Evolutionary conservation across 2,888 invertebrate species (phyloP).

Genomic region (Cybosia mesomella): DNA sequence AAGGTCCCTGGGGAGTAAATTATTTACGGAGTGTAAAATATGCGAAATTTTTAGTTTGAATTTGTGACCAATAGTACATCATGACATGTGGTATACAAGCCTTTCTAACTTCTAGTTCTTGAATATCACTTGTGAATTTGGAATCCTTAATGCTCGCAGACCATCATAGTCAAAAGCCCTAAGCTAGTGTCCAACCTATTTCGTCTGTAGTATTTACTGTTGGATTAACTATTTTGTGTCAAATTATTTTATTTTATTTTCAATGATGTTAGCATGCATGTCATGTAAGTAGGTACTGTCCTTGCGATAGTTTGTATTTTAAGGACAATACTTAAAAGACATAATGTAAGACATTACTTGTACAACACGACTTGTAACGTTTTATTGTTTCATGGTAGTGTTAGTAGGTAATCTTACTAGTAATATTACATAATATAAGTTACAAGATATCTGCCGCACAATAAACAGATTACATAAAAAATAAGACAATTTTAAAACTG

Average conservation of each 20-base stretch:
- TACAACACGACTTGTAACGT: neutral
- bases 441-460: constrained; percentile 25
- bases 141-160: too few species aligned
- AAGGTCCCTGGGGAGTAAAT: too few species aligned
- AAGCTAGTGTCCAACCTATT: too few species aligned
- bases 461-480: constrained; percentile 41
- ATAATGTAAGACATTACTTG: neutral
- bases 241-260: neutral
- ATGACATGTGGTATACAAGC: too few species aligned
- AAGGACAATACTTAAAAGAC: neutral
- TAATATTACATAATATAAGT: neutral
- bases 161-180: too few species aligned
- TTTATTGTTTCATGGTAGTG: constrained; percentile 4
- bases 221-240: too few species aligned
- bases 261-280: neutral
- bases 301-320: neutral
- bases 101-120: too few species aligned
- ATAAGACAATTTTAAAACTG: constrained; percentile 30
- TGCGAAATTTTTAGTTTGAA: too few species aligned
- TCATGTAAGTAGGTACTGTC: neutral
- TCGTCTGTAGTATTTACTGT: too few species aligned
- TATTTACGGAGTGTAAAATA: too few species aligned
- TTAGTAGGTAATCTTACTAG: neutral
- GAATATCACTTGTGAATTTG: too few species aligned
- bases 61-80: too few species aligned